Conservation (phyloP, 2,888 invertebrate species). For the Lepidonotus clava region DNA sequence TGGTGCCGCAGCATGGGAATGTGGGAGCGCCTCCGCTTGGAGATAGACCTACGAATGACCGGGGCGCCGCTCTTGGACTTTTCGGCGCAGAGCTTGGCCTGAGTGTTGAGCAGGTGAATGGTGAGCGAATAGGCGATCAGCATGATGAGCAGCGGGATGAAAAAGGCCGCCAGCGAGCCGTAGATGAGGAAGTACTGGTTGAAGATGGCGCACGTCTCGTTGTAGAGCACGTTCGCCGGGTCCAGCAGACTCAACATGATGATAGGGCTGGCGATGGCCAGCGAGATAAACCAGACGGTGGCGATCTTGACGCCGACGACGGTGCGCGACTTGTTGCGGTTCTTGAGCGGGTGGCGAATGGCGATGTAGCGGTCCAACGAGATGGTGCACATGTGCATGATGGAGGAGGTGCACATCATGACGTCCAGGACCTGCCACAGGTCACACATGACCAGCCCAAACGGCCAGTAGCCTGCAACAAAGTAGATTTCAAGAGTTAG, state of each 20-base stretch:
- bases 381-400: slow-evolving; percentile 83
- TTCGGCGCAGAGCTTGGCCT: slow-evolving; percentile 80
- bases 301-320: slow-evolving; percentile 88
- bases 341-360: slow-evolving; percentile 88
- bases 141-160: slow-evolving; percentile 97
- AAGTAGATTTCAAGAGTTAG: too few relatives aligned
- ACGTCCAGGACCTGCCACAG: slow-evolving; percentile 83
- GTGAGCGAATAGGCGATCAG: slow-evolving; percentile 96
- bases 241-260: slow-evolving; percentile 82
- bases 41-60: slow-evolving; percentile 51
- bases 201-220: slow-evolving; percentile 79
- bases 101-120: slow-evolving; percentile 90
- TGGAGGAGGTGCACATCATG: slow-evolving; percentile 83
- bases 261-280: slow-evolving; percentile 81
- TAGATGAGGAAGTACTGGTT: slow-evolving; percentile 85
- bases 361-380: slow-evolving; percentile 89
- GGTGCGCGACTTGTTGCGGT: slow-evolving; percentile 77
- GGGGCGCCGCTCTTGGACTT: slow-evolving; percentile 55
- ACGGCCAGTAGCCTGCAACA: slow-evolving; percentile 92
- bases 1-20: neutral
- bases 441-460: slow-evolving; percentile 83
- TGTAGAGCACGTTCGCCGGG: slow-evolving; percentile 82
- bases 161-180: slow-evolving; percentile 96
- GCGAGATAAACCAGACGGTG: slow-evolving; percentile 94
- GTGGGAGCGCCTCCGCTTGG: neutral